These are phyloP conservation scores for Oceanodroma leucorhoa DNA, from an alignment of 2,797 vertebrate genomes.

Conservation along the genomic window DNA sequence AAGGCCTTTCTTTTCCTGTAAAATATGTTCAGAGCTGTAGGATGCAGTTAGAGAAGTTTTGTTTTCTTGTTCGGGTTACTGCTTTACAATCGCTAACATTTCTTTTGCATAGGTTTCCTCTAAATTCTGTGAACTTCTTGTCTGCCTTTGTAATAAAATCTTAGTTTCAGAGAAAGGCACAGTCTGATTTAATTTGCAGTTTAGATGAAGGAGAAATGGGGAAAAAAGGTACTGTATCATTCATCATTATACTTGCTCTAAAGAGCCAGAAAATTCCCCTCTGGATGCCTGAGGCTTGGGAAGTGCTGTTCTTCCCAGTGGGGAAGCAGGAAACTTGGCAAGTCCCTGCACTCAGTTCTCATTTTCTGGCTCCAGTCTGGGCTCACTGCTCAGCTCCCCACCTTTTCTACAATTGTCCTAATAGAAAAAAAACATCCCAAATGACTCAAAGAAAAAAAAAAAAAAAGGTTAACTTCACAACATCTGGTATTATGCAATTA, in stretches of 20 bases:
- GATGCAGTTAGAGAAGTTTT: not conserved
- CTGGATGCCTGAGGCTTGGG: not conserved
- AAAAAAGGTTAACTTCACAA: not conserved
- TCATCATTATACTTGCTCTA: not conserved
- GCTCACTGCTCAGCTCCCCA: not conserved
- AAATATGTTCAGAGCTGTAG: not conserved
- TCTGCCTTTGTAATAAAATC: not conserved
- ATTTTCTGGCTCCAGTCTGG: not conserved
- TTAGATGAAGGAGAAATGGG: not conserved
- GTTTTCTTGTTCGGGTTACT: not conserved
- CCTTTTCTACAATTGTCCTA: not conserved
- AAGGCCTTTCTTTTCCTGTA: not conserved
- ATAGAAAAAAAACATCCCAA: not conserved
- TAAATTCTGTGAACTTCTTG: not conserved
- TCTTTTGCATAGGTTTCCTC: not conserved
- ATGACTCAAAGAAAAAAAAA: not conserved
- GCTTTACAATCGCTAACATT: not conserved
- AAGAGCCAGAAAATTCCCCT: slow-evolving; percentile 7
- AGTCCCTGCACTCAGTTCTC: not conserved
- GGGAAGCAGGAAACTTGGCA: slow-evolving; percentile 15
- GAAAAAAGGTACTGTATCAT: not conserved
- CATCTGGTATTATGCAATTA: not conserved
- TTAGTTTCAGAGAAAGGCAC: not conserved
- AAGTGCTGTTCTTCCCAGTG: not conserved
- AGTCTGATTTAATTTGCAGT: not conserved